phyloP scores from a whole-genome alignment of 2,888 invertebrate species.

The Andrena hattorfiana region DNA sequence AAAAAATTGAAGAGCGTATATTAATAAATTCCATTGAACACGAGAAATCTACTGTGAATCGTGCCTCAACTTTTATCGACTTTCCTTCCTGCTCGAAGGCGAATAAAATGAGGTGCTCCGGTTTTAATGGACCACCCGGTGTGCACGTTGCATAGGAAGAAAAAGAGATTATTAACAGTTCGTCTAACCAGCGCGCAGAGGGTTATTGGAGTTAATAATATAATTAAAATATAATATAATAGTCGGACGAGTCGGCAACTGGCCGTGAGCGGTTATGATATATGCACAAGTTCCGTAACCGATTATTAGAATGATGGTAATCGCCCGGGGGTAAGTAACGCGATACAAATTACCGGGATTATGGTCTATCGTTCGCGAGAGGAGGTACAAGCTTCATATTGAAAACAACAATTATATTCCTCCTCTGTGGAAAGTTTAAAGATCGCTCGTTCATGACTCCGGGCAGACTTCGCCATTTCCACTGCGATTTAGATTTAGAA shows the following conservation, averaged over 20 bases:
- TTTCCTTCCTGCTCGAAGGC: neutral
- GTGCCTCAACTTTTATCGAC: no score
- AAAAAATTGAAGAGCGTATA: no score
- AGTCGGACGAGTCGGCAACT: conserved; percentile 22
- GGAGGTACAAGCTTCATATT: neutral
- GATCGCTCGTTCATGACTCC: neutral
- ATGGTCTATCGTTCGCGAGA: neutral
- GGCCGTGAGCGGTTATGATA: conserved; percentile 21
- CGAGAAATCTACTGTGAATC: no score
- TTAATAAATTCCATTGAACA: no score
- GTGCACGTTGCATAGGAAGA: neutral
- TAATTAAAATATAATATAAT: conserved; percentile 50
- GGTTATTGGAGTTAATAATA: conserved; percentile 32
- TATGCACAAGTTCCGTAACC: conserved; percentile 22
- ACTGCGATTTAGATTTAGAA: neutral
- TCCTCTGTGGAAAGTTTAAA: neutral
- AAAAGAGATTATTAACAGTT: conserved; percentile 37
- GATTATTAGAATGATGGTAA: conserved; percentile 44
- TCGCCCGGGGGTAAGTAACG: conserved; percentile 2
- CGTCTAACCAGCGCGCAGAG: conserved; percentile 18
- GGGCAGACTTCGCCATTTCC: no score
- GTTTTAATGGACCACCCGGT: conserved; percentile 1
- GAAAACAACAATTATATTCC: conserved; percentile 19
- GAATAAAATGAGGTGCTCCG: neutral
- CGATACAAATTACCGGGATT: conserved; percentile 33